Percentiles rank a stretch among this genome's conserved stretches.
Evolutionary conservation across 2,113 vertebrate species (phyloP).

Genomic region (Sclerurus mexicanus): DNA sequence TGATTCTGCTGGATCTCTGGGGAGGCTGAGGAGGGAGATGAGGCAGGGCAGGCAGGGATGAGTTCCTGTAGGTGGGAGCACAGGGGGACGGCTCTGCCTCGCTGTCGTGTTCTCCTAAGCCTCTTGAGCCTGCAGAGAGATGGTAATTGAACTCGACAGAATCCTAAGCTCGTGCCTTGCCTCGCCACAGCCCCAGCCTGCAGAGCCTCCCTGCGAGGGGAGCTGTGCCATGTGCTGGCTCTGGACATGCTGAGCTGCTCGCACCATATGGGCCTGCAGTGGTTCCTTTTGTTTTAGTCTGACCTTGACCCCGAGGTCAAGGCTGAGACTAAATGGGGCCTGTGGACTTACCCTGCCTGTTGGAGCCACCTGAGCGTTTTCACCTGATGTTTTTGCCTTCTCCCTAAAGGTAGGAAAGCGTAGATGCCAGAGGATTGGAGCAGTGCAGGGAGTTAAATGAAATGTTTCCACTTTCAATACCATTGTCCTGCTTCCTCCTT

Average conservation of each 20-base stretch:
- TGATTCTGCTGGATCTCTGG: neutral
- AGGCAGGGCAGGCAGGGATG: neutral
- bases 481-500: neutral
- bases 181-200: neutral
- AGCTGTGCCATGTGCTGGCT: neutral
- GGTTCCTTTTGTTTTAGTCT: neutral
- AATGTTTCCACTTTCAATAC: neutral
- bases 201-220: neutral
- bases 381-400: neutral
- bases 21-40: neutral
- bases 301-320: neutral
- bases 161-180: constrained; percentile 26
- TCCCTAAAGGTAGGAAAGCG: neutral
- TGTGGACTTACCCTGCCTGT: neutral
- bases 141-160: constrained; percentile 25
- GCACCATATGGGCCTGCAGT: neutral
- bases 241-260: neutral
- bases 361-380: neutral
- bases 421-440: neutral
- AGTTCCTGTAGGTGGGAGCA: neutral
- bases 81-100: neutral
- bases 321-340: neutral
- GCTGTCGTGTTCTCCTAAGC: constrained; percentile 33
- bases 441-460: neutral
- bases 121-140: constrained; percentile 19